Base-by-base conservation (phyloP, 2,797 vertebrate species). In the Pempheris klunzingeri region DNA sequence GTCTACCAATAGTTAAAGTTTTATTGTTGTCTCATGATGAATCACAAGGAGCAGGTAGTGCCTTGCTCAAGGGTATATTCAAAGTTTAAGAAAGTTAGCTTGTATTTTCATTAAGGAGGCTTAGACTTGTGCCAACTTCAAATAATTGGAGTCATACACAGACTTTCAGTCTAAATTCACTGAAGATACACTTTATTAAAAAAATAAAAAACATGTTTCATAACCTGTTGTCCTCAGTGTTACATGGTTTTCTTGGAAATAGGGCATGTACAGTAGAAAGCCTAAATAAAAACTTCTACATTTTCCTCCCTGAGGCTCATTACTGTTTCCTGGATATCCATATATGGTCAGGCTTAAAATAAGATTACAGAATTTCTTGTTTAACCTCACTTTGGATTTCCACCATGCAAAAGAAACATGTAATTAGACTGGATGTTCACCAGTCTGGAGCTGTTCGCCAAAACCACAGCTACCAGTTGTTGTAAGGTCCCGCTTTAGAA, bases 391-490 rank as follows among this genome's bases (percentile, higher is more conserved):
- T 71, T 53, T 81, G 77, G 84, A 92, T 90, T 87, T 88, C 70
- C 65, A 69, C 82, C 80, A 24, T 88, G 57, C 50, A 86, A 83
- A 89, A 84, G 86, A 87, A 90, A 90, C 90, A 69, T 87, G 87
- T 91, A 93, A 95, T 95, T 93, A 94, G 73, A 77, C 77, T 84
- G 83, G 78, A 87, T 93, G 89, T 91, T 92, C 90, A 80, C 72
- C 83, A 83, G 90, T 91, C 87, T 91, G 82, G 76, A 65, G 87
- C 84, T 90, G 82, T 81, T 88, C 54, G 44, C 83, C 72, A 82
- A 90, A 90, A 87, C 92, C 93, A 77, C 92, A 87, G 81, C 83
- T 81, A 52, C 74, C 85, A 82, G 81, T 71, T 44, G 52, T 24
- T 74, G 69, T 64, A 81, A 54, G 50, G 59, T 75, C 57, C 79